Percentiles rank a stretch among this genome's conserved stretches.
phyloP scores from a whole-genome alignment of 2,888 invertebrate genomes.

The Antheraea assamensis region DNA sequence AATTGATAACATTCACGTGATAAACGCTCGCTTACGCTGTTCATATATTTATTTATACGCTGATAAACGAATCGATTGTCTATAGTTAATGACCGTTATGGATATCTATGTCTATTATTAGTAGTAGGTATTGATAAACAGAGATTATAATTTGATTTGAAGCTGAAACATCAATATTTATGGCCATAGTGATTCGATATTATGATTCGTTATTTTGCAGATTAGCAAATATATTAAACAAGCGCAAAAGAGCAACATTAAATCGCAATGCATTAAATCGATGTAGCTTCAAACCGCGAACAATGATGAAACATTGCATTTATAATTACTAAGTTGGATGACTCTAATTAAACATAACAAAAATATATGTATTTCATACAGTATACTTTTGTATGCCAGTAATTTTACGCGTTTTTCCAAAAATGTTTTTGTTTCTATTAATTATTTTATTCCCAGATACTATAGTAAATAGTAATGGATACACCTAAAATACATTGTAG shows the following conservation, averaged over 20 bases:
- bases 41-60: neutral
- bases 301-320: too few species aligned
- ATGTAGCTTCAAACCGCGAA: too few species aligned
- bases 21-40: neutral
- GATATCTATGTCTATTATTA: neutral
- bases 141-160: neutral
- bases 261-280: neutral
- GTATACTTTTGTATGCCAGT: too few species aligned
- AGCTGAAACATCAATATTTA: neutral
- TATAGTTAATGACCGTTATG: neutral
- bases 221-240: neutral
- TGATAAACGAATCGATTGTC: conserved; percentile 1
- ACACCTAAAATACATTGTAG: too few species aligned
- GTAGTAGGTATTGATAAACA: neutral
- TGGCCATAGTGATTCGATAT: neutral
- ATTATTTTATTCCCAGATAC: too few species aligned
- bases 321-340: too few species aligned
- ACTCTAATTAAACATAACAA: too few species aligned
- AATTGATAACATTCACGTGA: neutral
- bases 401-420: too few species aligned
- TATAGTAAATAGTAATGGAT: too few species aligned
- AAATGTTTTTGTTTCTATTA: too few species aligned
- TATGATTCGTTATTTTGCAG: neutral
- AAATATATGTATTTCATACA: too few species aligned
- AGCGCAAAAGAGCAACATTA: neutral